Conservation (phyloP, 1,140 invertebrate genomes). For the Megalonaias nervosa region DNA sequence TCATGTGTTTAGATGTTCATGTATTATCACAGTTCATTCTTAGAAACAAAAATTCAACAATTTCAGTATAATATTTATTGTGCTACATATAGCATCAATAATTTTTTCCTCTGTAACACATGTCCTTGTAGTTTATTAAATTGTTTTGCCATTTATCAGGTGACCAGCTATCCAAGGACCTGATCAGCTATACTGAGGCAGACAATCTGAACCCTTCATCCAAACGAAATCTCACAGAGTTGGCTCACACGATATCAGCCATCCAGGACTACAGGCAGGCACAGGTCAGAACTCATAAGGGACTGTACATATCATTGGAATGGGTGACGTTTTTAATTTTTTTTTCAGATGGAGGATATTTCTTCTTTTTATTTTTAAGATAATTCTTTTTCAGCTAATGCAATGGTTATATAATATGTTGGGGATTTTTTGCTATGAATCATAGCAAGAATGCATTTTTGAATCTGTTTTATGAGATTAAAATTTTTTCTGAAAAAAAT, state of each 20-base stretch:
- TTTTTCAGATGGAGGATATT: background rate
- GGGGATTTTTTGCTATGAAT: background rate
- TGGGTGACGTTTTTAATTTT: background rate
- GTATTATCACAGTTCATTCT: too few species aligned
- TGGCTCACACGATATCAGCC: constrained; percentile 62
- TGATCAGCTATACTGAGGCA: constrained; percentile 59
- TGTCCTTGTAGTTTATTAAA: too few species aligned
- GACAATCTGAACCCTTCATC: constrained; percentile 61
- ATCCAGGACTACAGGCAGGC: constrained; percentile 69
- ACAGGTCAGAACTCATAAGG: constrained; percentile 43
- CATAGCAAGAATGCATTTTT: background rate
- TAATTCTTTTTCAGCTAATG: background rate
- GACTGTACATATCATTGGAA: background rate
- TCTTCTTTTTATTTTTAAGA: background rate
- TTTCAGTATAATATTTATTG: too few species aligned
- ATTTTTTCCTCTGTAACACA: too few species aligned
- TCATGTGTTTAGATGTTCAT: too few species aligned
- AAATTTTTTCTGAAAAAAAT: too few species aligned
- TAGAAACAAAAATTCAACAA: too few species aligned
- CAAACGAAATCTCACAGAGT: constrained; percentile 54
- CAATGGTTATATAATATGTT: background rate
- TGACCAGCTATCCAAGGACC: constrained; percentile 59
- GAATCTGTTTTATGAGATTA: background rate
- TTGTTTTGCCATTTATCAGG: constrained; percentile 42
- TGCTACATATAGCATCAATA: too few species aligned